Evolutionary conservation across 2,888 invertebrate genomes (phyloP).

Genomic region (Apamea monoglypha): DNA sequence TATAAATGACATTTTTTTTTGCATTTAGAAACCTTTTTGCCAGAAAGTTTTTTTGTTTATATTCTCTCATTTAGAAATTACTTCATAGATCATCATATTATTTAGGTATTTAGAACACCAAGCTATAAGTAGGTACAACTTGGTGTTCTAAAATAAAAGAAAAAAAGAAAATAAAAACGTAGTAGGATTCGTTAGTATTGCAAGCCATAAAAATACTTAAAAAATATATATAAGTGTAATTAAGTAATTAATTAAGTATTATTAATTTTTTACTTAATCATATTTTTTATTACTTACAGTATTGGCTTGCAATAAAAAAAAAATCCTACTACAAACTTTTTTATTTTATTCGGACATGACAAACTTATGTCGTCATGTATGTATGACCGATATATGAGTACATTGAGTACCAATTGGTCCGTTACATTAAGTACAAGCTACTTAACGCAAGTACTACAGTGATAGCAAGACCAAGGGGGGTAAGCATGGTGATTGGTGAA

Average conservation of each 20-base stretch:
- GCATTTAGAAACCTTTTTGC: background rate
- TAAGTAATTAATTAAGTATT: no score
- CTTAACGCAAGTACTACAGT: constrained; percentile 42
- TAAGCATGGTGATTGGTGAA: constrained; percentile 56
- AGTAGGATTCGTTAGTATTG: no score
- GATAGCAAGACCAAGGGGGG: constrained; percentile 60
- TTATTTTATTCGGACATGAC: background rate
- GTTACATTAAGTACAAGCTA: constrained; percentile 39
- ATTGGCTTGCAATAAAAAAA: no score
- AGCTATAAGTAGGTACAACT: no score
- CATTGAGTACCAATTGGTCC: background rate
- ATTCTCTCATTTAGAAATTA: background rate
- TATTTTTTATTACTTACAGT: no score
- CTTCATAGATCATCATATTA: background rate
- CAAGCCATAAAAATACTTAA: no score
- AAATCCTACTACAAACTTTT: no score
- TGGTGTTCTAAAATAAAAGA: no score
- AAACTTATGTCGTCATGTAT: background rate
- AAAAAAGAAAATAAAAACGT: no score
- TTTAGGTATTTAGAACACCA: background rate
- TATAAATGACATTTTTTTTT: background rate
- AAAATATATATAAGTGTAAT: no score
- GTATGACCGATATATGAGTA: background rate
- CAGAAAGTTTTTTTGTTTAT: no score
- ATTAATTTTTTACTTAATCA: no score